A percentile compares a stretch with the other conserved stretches of the same genome.
These are phyloP conservation scores for Eonycteris spelaea DNA, from an alignment of 2,113 vertebrate genomes.

Conservation along the genomic window DNA sequence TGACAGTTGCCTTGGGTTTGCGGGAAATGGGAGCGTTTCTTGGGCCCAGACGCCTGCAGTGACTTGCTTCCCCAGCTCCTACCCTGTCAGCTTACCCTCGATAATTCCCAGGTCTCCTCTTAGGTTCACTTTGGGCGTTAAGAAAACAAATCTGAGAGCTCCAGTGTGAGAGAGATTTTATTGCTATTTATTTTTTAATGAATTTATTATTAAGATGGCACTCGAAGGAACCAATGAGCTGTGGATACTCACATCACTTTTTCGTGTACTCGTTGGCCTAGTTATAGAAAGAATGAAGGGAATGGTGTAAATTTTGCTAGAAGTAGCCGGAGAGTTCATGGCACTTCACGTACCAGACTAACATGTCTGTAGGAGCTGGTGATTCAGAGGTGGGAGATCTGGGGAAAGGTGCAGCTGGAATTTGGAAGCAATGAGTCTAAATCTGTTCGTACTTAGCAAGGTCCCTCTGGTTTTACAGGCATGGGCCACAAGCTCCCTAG, in stretches of 20 bases:
- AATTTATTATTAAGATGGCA: conserved; percentile 74
- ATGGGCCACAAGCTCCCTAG: not conserved
- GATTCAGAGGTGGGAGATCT: not conserved
- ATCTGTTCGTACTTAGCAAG: not conserved
- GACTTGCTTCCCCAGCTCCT: not conserved
- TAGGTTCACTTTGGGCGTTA: not conserved
- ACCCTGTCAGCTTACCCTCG: not conserved
- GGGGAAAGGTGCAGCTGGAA: not conserved
- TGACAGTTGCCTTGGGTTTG: not conserved
- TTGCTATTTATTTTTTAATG: conserved; percentile 73
- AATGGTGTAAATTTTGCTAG: conserved; percentile 47
- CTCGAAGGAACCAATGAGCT: conserved; percentile 73
- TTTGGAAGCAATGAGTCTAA: not conserved
- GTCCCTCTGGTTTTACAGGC: too few relatives aligned
- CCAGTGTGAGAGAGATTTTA: conserved; percentile 61
- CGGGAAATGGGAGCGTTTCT: not conserved
- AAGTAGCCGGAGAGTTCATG: not conserved
- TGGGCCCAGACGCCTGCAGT: not conserved
- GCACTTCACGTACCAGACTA: not conserved
- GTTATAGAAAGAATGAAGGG: conserved; percentile 36
- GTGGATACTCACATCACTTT: conserved; percentile 52
- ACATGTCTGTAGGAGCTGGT: not conserved
- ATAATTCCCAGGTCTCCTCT: not conserved
- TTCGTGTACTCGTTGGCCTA: conserved; percentile 70
- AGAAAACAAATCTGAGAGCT: conserved; percentile 26